Evolutionary conservation across 1,140 invertebrate species (phyloP).

Genomic region (Ips typographus): DNA sequence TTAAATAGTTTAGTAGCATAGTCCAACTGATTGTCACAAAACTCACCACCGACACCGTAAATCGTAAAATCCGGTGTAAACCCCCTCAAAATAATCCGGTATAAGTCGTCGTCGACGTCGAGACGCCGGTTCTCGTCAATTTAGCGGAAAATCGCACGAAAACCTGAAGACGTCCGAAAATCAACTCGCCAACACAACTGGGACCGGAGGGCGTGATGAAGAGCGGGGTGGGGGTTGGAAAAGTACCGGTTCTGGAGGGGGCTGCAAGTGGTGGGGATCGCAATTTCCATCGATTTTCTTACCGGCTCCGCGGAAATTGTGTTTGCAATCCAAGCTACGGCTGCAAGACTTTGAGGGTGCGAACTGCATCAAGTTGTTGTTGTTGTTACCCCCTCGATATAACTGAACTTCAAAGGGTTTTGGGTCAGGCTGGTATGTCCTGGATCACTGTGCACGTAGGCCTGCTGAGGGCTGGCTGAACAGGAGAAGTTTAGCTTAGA

Average conservation of each 20-base stretch:
- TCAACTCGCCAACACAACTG: background rate
- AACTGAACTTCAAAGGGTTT: too few relatives aligned
- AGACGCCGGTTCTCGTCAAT: background rate
- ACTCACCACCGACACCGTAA: background rate
- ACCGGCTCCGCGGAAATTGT: background rate
- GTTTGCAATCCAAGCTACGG: background rate
- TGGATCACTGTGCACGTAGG: too few relatives aligned
- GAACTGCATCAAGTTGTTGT: too few relatives aligned
- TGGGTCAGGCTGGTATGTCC: too few relatives aligned
- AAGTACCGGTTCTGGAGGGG: background rate
- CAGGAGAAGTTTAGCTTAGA: too few relatives aligned
- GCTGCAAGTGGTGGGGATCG: background rate
- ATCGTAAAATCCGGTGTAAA: background rate
- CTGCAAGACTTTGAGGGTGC: background rate
- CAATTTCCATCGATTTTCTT: slow-evolving; percentile 2
- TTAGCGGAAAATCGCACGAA: slow-evolving; percentile 1
- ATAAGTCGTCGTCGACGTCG: background rate
- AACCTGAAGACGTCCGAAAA: background rate
- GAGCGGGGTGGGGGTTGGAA: background rate
- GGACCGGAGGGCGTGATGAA: slow-evolving; percentile 1
- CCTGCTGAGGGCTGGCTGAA: too few relatives aligned
- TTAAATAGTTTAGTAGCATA: background rate
- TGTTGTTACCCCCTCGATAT: too few relatives aligned
- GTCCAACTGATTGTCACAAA: background rate
- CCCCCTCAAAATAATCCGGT: background rate